Evolutionary conservation across 2,113 vertebrate genomes (phyloP), one percentile per base, ranked within the genome.

Genomic region (Oplegnathus fasciatus): DNA sequence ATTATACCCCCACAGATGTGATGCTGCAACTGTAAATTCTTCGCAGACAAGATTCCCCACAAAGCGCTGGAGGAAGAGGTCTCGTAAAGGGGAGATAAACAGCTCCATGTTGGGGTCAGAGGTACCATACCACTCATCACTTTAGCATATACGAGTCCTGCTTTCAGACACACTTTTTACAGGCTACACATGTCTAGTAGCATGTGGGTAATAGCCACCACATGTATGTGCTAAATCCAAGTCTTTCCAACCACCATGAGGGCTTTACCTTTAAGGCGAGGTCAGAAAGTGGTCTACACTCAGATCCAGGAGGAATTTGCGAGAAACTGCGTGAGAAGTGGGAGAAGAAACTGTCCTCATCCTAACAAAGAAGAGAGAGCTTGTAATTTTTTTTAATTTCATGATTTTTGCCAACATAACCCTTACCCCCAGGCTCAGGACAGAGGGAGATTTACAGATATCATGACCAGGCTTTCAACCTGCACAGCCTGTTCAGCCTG

Each of bases 111-210:
- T 44, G 46, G 87, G 78, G 79, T 88, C 80, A 84, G 61, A 85
- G 74, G 79, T 68, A 40, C 14, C 55, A 75, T 44, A 68, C 62
- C 58, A 61, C 66, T 91, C 79, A 65, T 60, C 78, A 74, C 37
- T 86, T 77, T 62, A 83, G 57, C 44, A 71, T 75, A 54, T 73
- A 83, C 0, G 62, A 76, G 57, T 55, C 54, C 58, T 70, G 71
- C 28, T 68, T 68, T 88, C 58, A 87, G 44, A 86, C 58, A 52
- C 75, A 46, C 48, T 32, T 80, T 91, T 92, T 88, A 93, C 78
- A 76, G 84, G 54, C 85, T 84, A 77, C 86, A 93, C 73, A 82
- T 91, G 90, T 93, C 89, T 34, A 48, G 71, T 78, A 87, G 79
- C 80, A 55, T 34, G 57, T 40, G 42, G 26, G 73, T 89, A 88